Base-by-base conservation (phyloP, 2,888 invertebrate species). In the Stomorhina lunata region DNA sequence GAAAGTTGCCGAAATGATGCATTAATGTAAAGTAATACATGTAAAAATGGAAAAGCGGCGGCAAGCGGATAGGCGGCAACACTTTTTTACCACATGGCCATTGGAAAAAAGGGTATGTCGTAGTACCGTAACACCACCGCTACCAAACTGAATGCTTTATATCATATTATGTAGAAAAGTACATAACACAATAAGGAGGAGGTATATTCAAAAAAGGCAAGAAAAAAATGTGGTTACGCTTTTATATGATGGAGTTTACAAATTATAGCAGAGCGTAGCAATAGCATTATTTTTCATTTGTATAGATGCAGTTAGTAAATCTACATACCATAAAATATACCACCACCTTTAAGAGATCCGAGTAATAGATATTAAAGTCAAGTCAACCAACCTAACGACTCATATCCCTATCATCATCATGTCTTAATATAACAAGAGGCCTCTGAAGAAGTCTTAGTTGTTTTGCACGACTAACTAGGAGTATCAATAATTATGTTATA, bases 361-460 rank as follows among this genome's bases (percentile, higher is more conserved):
- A 63, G 72, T 71, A 71, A 71, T n/a, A n/a, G n/a, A n/a, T 48
- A 37, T 25, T 77, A 40, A 59, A 32, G 59, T 77, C 68, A 6
- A n/a, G n/a, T n/a, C n/a, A n/a, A n/a, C n/a, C n/a, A 55, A 48
- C 65, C 34, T 68, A 68, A 80, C 68, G 66, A 73, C 68, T 75
- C 81, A 86, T 90, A 90, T 90, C 90, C 90, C 90, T 91, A 90
- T 90, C 90, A 90, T 90, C 91, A 90, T 90, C 91, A 90, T 88
- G 89, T 89, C 88, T 87, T 68, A n/a, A 57, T 71, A 75, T 50
- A 87, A 87, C 87, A 89, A 88, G 87, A 88, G 90, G 90, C 90
- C 90, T 90, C 90, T 90, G 90, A 87, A 88, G 86, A 87, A n/a
- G 85, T 88, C 78, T 81, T 82, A 77, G 79, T 84, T 84, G 76